Base-by-base conservation (phyloP, 2,888 invertebrate species). In the Electrophaes corylata region DNA sequence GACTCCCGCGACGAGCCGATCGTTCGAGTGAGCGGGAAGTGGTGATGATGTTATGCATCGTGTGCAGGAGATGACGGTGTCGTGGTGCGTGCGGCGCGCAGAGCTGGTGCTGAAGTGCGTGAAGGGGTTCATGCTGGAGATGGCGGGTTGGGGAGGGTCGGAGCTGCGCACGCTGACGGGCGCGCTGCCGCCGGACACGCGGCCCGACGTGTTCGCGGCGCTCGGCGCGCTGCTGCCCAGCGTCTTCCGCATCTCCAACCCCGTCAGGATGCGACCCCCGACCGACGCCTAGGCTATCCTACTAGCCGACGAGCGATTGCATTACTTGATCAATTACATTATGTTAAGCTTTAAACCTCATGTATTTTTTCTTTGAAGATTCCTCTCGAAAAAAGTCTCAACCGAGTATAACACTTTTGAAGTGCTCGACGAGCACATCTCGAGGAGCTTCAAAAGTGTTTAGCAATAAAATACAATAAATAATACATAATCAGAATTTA, bases 101-200 rank as follows among this genome's bases (percentile, higher is more conserved):
- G 99, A 99, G 90, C 92, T 99, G 65, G 96, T 99, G 58, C 98
- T 99, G 78, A 99, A 99, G 90, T 99, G 99, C 89, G 97, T 98
- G 50, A 99, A 99, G 92, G 99, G 99, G 2, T 99, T 99, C 88
- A 97, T 99, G 97, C 98, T 99, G 86, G 99, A 99, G 93, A 97
- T 98, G 93, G 96, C 97, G 6, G 96, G 98, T 0, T 96, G 98
- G 95, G 97, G 97, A 62, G 97, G 97, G 29, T 96, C 96, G 0
- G 97, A 96, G 86, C 92, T 97, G 64, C 96, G 96, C 88, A 98
- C 96, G 81, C 92, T 98, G 50, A 79, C 81, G 31, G 75, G 78
- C 54, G 72, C 68, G 49, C 66, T 79, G 64, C 86, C 86, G 39
- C 68, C 68, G 11, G 44, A 12, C 44, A 57, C 73, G 29, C 20